Base-by-base conservation (phyloP, 2,888 invertebrate genomes). In the Macrophya annulata region DNA sequence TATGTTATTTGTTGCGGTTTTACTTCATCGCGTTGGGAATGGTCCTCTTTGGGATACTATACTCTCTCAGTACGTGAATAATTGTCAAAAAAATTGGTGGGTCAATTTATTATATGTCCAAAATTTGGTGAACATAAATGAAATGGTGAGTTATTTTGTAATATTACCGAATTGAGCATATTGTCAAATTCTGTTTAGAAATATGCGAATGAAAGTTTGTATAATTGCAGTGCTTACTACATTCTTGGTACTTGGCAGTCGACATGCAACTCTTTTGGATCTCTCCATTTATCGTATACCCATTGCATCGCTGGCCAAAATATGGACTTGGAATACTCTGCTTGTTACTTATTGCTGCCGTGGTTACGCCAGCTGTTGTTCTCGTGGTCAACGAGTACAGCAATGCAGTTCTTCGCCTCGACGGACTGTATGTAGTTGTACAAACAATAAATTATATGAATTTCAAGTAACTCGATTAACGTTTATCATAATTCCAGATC, bases 1-100 rank as follows among this genome's bases (percentile, higher is more conserved):
- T 25, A 91, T 96, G 40, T 90, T 94, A 0, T 93, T 95, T 81
- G 93, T 93, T 25, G 94, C 94, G 85, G 94, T 95, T 12, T 90
- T 95, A 37, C 92, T 94, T 55, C 93, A 93, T 40, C 94, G 95
- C 87, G 87, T 94, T 0, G 94, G 94, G 2, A 94, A 93, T 90
- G 95, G 95, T 4, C 93, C 91, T 86, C 91, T 91, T 86, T 95
- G 90, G 95, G 91, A 88, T 0, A 86, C 74, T 12, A 86, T 86
- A 15, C 83, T 89, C 17, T 40, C 79, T 31, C 1, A 55, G 0
- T 72, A 91, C 10, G 87, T 89, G 79, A 87, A 90, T 17, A 90
- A 89, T 65, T 95, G 95, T 88, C 89, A 92, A 15, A 87, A 87
- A 0, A 92, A 93, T 86, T 95, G 95, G 95, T 95, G 95, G 95